Base-by-base conservation (phyloP, 1,140 invertebrate species). In the Calycopis cecrops region DNA sequence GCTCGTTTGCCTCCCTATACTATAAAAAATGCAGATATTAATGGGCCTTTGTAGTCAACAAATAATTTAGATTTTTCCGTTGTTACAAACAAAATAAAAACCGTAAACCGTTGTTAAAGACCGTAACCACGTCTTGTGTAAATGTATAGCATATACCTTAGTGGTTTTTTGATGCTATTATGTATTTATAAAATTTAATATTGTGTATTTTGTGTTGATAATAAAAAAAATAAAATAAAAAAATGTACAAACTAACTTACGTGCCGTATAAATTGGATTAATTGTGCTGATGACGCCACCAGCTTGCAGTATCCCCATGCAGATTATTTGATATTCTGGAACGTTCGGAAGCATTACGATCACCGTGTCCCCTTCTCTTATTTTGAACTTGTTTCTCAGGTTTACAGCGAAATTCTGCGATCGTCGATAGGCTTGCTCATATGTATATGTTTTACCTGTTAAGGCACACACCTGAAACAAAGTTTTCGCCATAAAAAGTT, bases 241-340 rank as follows among this genome's bases (percentile, higher is more conserved):
- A 28, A 28, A 2, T 6, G 2, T n/a, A 58, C 34, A 17, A 9
- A 35, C 47, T 44, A 10, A 79, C 83, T 74, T 69, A 97, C 96
- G 91, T 70, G 91, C 69, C 8, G 94, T 97, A 70, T 96, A 97
- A 37, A 92, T 80, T 0, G 95, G 94, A 87, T 97, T 97, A 0
- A 95, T 88, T 0, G 94, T 93, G 7, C 95, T 95, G 1, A 95
- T 89, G 9, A 92, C 70, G 0, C 94, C 88, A 0, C 94, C 95
- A 18, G 93, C 92, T 65, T 92, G 91, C 6, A 94, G 69, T 48
- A 90, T 90, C 1, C 94, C 96, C 55, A 96, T 69, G 28, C 91
- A 77, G 0, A 92, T 89, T 4, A 96, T 88, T 0, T 92, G 87
- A 71, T 90, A 94, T 75, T 97, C 95, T 0, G 95, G 94, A 34